These are phyloP conservation scores for Bombycilla garrulus DNA, from an alignment of 2,113 vertebrate species.

Conservation along the genomic window DNA sequence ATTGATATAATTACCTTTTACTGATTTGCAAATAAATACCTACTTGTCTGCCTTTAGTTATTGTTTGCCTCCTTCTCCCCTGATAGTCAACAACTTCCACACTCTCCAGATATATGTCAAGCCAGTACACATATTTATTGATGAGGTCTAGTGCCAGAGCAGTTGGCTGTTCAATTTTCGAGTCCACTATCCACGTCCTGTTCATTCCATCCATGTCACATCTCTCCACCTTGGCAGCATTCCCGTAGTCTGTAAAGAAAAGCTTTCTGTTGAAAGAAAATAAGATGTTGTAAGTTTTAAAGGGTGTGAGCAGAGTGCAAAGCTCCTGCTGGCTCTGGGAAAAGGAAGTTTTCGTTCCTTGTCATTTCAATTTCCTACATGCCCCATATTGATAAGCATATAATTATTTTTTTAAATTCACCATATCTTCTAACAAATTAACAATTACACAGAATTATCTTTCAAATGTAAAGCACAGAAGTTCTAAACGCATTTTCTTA, in stretches of 20 bases:
- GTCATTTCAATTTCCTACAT: slow-evolving; percentile 3
- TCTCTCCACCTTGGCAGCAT: slow-evolving; percentile 89
- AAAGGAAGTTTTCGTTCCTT: slow-evolving; percentile 33
- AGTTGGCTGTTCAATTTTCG: slow-evolving; percentile 89
- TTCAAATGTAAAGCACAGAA: background rate
- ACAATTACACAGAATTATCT: background rate
- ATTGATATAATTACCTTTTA: background rate
- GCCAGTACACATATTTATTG: slow-evolving; percentile 95
- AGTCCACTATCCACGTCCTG: slow-evolving; percentile 87
- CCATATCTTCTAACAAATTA: background rate
- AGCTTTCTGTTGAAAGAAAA: slow-evolving; percentile 88
- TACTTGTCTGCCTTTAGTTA: slow-evolving; percentile 90
- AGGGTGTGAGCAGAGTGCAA: background rate
- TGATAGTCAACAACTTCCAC: slow-evolving; percentile 94
- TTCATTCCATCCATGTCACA: slow-evolving; percentile 97
- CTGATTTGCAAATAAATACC: slow-evolving; percentile 62
- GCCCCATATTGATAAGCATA: background rate
- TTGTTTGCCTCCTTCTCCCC: slow-evolving; percentile 84
- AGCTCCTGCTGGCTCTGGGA: slow-evolving; percentile 21
- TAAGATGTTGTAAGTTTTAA: slow-evolving; percentile 44
- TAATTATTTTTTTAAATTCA: slow-evolving; percentile 4
- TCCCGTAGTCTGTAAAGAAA: slow-evolving; percentile 96
- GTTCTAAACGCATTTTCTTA: background rate
- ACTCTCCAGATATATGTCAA: slow-evolving; percentile 93
- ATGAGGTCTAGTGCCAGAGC: slow-evolving; percentile 89